A percentile compares a stretch with the other conserved stretches of the same genome.
Conservation (phyloP, 2,797 vertebrate genomes). For the Peromyscus eremicus region DNA sequence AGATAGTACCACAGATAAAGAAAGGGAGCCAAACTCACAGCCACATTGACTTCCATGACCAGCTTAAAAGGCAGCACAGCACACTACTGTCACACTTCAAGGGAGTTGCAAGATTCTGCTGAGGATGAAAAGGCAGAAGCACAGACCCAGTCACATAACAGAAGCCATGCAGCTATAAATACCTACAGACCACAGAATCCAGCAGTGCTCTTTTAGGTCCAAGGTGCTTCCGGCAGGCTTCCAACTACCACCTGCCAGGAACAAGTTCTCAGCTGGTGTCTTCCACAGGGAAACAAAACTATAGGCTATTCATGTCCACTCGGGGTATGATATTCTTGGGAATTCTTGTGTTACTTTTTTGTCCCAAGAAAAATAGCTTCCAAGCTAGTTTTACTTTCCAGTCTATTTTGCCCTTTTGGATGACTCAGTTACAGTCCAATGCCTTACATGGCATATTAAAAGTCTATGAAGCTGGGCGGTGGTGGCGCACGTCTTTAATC, state of each 20-base stretch:
- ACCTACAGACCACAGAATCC: conserved; percentile 29
- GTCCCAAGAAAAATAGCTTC: conserved; percentile 58
- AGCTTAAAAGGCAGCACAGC: background rate
- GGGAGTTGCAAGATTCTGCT: background rate
- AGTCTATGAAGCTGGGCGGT: background rate
- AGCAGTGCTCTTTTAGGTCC: background rate
- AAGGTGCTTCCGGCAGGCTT: conserved; percentile 16
- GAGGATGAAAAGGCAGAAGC: background rate
- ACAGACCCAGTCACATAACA: background rate
- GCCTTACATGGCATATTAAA: conserved; percentile 51
- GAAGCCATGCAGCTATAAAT: background rate
- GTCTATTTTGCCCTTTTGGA: conserved; percentile 10
- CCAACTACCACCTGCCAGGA: background rate
- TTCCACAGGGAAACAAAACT: background rate
- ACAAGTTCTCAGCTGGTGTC: conserved; percentile 38
- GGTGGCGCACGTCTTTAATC: no score
- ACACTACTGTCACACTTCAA: background rate
- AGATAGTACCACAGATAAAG: background rate
- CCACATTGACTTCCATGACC: background rate
- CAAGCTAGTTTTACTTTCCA: conserved; percentile 66
- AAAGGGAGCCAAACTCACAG: background rate
- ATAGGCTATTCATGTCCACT: conserved; percentile 33
- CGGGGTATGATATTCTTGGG: background rate
- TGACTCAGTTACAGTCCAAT: conserved; percentile 54
- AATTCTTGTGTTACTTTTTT: conserved; percentile 9